Evolutionary conservation across 2,113 vertebrate species (phyloP), one percentile per base, ranked within the genome.

Genomic region (Alligator sinensis): DNA sequence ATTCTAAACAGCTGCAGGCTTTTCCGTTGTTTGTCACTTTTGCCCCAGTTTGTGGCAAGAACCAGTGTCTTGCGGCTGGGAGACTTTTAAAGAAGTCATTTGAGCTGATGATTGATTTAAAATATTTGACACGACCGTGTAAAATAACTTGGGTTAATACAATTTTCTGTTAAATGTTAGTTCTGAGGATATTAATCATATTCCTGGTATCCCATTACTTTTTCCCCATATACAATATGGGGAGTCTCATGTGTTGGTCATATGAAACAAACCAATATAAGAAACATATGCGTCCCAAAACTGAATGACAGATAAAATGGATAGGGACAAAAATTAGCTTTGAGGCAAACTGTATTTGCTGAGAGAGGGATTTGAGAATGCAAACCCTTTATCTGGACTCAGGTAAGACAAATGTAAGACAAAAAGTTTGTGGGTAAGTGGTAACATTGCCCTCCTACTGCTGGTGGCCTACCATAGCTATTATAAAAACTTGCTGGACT

Each of bases 141-240:
- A 59, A 92, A 74, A 3, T 94, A 90, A 63, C 70, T 93, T 81
- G 92, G 38, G 27, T 38, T 89, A 76, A 75, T 87, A 63, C 54
- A 34, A 14, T 82, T 93, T n/a, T 79, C 93, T 89, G 58, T 80
- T 93, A 77, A 91, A 77, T 87, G 79, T 19, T 76, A 82, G 88
- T 77, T 38, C 72, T 80, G 63, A 75, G 84, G 91, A 82, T 86
- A 86, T 81, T 18, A 81, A 19, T 2, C 1, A 24, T 76, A 6
- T 64, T 88, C 57, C 78, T 13, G 70, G 2, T 66, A 80, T 88
- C 77, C 47, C 1, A 0, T 47, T 19, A 1, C 75, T 83, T 79
- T 47, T 68, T 88, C 12, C 55, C 79, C 70, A 5, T 19, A 60
- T 77, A 89, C 55, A 57, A 47, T 64, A 47, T 82, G 62, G 17